A percentile compares a stretch with the other conserved stretches of the same genome.
Evolutionary conservation across 23 tunicate species (phyloP).

Genomic region (Oikopleura dioica): DNA sequence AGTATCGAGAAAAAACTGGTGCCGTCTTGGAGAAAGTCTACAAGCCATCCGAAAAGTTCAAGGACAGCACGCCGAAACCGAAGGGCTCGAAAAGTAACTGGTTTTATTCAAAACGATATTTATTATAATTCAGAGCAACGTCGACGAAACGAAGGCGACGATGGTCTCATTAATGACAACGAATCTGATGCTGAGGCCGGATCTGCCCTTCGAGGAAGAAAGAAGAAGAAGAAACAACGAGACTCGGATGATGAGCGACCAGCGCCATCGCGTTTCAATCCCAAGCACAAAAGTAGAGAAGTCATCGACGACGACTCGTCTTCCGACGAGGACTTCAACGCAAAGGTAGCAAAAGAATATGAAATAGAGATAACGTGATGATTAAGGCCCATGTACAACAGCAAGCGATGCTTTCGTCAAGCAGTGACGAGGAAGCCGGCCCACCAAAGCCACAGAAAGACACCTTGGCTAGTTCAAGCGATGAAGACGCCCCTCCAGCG

Average conservation of each 20-base stretch:
- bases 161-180: constrained; percentile 7
- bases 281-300: constrained; percentile 9
- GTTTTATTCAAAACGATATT: background rate
- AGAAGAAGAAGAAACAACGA: background rate
- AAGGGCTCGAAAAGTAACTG: background rate
- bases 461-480: background rate
- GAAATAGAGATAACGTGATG: too few relatives aligned
- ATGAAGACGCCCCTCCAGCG: background rate
- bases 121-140: background rate
- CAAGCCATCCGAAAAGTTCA: background rate
- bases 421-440: background rate
- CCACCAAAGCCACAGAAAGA: too few relatives aligned
- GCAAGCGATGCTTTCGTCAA: background rate
- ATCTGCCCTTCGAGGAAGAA: background rate
- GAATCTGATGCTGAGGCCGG: constrained; percentile 13
- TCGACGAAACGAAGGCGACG: background rate
- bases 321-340: constrained; percentile 1
- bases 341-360: too few relatives aligned
- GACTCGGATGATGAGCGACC: background rate
- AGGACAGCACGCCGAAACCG: background rate
- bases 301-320: background rate
- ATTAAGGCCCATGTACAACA: too few relatives aligned
- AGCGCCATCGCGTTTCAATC: background rate
- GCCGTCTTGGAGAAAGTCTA: background rate
- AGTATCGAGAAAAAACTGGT: background rate